Evolutionary conservation across 2,888 invertebrate species (phyloP).

Genomic region (Hermaeophaga mercurialis): DNA sequence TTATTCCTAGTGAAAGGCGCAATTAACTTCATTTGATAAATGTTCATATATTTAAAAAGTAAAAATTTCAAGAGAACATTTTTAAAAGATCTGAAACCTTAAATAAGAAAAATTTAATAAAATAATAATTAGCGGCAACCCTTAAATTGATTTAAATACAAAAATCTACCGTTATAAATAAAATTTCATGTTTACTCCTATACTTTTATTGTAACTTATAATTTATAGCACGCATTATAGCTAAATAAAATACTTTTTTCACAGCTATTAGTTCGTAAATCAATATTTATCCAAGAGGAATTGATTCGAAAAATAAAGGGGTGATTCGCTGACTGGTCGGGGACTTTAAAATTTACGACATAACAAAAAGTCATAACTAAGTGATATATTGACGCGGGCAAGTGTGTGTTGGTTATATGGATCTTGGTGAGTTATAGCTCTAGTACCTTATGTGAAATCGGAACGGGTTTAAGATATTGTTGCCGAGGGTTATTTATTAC

Average conservation of each 20-base stretch:
- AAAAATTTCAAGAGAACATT: too few species aligned
- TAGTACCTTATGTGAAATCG: slow-evolving; percentile 39
- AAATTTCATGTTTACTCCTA: background rate
- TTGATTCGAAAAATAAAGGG: slow-evolving; percentile 47
- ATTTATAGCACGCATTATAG: slow-evolving; percentile 55
- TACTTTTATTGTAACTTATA: slow-evolving; percentile 33
- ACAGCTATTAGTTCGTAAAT: slow-evolving; percentile 54
- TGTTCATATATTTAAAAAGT: too few species aligned
- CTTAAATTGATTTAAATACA: background rate
- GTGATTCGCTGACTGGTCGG: slow-evolving; percentile 35
- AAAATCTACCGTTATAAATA: slow-evolving; percentile 9
- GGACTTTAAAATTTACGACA: slow-evolving; percentile 51
- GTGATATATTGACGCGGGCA: slow-evolving; percentile 48
- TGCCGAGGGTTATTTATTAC: slow-evolving; percentile 31
- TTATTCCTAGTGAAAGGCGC: too few species aligned
- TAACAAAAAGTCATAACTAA: slow-evolving; percentile 39
- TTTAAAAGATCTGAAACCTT: too few species aligned
- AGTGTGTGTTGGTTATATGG: slow-evolving; percentile 45
- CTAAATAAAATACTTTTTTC: slow-evolving; percentile 54
- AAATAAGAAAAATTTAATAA: too few species aligned
- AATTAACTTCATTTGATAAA: too few species aligned
- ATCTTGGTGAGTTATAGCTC: slow-evolving; percentile 44
- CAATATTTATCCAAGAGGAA: slow-evolving; percentile 55
- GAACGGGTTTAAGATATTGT: slow-evolving; percentile 36
- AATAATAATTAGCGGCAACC: too few species aligned